phyloP scores from a whole-genome alignment of 2,797 vertebrate genomes.

The Carcharodon carcharias region DNA sequence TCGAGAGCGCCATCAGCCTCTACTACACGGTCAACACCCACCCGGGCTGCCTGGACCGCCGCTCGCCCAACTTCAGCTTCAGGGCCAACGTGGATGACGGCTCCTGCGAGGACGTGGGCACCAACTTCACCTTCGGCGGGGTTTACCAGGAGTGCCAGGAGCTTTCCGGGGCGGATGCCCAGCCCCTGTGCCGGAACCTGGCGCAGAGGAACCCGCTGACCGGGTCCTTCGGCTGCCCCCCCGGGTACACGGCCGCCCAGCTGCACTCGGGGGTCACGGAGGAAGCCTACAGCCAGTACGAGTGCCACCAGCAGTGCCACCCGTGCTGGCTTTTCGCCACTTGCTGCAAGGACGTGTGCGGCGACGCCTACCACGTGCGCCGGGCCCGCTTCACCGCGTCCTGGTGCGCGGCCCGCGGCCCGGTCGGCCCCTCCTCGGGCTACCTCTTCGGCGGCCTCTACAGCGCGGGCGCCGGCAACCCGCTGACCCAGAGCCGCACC shows the following conservation, averaged over 20 bases:
- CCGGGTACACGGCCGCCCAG: constrained; percentile 53
- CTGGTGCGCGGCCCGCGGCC: constrained; percentile 61
- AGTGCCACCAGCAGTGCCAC: constrained; percentile 54
- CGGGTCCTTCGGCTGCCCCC: constrained; percentile 62
- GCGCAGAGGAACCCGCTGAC: constrained; percentile 72
- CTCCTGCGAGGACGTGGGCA: constrained; percentile 65
- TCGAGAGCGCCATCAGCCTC: constrained; percentile 60
- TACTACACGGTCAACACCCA: constrained; percentile 76
- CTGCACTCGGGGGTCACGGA: constrained; percentile 64
- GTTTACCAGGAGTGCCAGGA: constrained; percentile 66
- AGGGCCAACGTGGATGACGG: constrained; percentile 73
- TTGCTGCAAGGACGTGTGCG: constrained; percentile 58
- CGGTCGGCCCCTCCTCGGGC: constrained; percentile 52
- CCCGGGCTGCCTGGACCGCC: constrained; percentile 66
- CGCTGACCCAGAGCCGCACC: constrained; percentile 58
- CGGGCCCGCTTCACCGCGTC: constrained; percentile 63
- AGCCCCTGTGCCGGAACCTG: constrained; percentile 57
- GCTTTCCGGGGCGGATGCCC: constrained; percentile 44
- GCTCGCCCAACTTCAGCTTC: constrained; percentile 78
- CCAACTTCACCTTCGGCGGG: constrained; percentile 80
- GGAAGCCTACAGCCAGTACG: constrained; percentile 61
- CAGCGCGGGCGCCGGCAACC: constrained; percentile 55
- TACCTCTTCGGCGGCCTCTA: constrained; percentile 83
- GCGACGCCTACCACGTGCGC: constrained; percentile 61
- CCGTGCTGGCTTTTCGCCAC: constrained; percentile 38